phyloP scores from a whole-genome alignment of 1,140 invertebrate species.

The Panagrolaimus sp. region DNA sequence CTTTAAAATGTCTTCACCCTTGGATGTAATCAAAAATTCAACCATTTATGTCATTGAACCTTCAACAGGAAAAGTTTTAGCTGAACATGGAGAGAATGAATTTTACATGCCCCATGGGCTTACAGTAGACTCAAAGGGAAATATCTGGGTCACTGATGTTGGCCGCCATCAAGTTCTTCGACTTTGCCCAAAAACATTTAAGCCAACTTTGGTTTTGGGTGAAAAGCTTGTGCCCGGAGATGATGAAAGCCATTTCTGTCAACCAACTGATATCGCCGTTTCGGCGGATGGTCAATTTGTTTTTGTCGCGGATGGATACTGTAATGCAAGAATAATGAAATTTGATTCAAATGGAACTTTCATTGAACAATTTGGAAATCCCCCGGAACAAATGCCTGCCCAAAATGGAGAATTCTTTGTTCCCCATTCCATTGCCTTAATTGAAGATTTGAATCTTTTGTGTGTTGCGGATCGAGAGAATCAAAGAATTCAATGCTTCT shows the following conservation, averaged over 20 bases:
- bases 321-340: constrained; percentile 79
- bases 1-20: constrained; percentile 62
- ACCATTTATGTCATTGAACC: constrained; percentile 73
- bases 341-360: constrained; percentile 72
- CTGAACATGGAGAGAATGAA: constrained; percentile 48
- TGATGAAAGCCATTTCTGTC: constrained; percentile 76
- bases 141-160: constrained; percentile 91
- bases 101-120: constrained; percentile 93
- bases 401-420: constrained; percentile 65
- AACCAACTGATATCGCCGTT: constrained; percentile 85
- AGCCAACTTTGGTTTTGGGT: constrained; percentile 73
- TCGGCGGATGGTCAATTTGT: constrained; percentile 74
- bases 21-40: constrained; percentile 70
- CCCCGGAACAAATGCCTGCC: constrained; percentile 19
- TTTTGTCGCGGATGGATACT: constrained; percentile 85
- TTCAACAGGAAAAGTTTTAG: constrained; percentile 68
- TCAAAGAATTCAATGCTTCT: constrained; percentile 67
- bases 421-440: constrained; percentile 77
- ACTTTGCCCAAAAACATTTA: constrained; percentile 67
- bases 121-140: constrained; percentile 75
- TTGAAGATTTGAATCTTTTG: constrained; percentile 75
- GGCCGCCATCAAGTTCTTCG: constrained; percentile 84
- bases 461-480: constrained; percentile 94
- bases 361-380: constrained; percentile 56
- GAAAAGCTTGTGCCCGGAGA: constrained; percentile 75